Conservation (phyloP, 2,113 vertebrate genomes). For the Callospermophilus lateralis region DNA sequence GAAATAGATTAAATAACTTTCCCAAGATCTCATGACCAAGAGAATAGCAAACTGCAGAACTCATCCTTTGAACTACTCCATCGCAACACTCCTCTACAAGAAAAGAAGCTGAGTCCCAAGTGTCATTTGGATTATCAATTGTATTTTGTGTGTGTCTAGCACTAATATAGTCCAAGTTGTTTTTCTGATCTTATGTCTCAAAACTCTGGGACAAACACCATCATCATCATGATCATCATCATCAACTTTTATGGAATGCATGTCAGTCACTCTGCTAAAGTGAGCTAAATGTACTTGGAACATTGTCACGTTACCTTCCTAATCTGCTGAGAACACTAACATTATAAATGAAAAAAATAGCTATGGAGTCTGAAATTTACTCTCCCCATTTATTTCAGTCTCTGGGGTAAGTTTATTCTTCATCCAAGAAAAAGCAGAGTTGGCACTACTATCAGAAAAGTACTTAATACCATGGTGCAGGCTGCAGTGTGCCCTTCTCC, state of each 20-base stretch:
- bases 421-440: slow-evolving; percentile 64
- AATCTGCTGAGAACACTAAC: background rate
- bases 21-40: background rate
- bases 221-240: background rate
- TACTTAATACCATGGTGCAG: slow-evolving; percentile 63
- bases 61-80: background rate
- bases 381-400: background rate
- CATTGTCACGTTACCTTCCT: fast-evolving
- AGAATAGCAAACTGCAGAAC: background rate
- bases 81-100: background rate
- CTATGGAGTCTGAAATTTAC: background rate
- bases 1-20: background rate
- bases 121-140: background rate
- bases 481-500: slow-evolving; percentile 20
- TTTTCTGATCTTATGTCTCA: background rate
- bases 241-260: background rate
- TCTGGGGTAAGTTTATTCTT: background rate
- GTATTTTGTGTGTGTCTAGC: background rate
- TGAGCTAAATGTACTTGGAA: background rate
- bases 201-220: background rate
- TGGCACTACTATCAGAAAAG: slow-evolving; percentile 63
- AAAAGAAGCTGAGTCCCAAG: background rate
- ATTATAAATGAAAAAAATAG: background rate
- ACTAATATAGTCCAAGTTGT: background rate
- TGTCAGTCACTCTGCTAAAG: background rate